phyloP scores from a whole-genome alignment of 2,888 invertebrate genomes.

The Augochlorella aurata region DNA sequence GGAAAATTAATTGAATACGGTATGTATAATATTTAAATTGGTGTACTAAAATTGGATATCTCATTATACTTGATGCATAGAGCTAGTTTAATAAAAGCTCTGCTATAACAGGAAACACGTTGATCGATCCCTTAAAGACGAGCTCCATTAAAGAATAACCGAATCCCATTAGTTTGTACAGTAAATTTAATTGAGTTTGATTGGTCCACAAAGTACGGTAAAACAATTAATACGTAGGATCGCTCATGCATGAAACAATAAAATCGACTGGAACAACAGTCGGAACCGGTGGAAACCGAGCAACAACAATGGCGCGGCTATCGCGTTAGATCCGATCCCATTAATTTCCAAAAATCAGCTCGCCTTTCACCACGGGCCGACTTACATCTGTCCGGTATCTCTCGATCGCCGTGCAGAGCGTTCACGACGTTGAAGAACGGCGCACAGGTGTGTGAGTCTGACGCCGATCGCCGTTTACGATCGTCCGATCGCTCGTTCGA shows the following conservation, averaged over 20 bases:
- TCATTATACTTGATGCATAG: too few species aligned
- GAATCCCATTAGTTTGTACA: too few species aligned
- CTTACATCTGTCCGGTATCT: neutral
- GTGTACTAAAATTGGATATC: too few species aligned
- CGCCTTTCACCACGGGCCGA: neutral
- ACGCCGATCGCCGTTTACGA: conserved; percentile 4
- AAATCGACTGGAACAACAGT: neutral
- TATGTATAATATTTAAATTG: too few species aligned
- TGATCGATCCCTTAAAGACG: too few species aligned
- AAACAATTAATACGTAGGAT: neutral
- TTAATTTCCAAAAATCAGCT: conserved; percentile 3
- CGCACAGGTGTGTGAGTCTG: conserved; percentile 23
- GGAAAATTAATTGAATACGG: too few species aligned
- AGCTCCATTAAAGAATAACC: too few species aligned
- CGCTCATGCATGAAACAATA: neutral
- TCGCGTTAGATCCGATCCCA: conserved; percentile 7
- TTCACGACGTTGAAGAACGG: conserved; percentile 26
- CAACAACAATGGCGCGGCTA: neutral
- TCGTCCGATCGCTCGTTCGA: conserved; percentile 1
- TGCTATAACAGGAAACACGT: too few species aligned
- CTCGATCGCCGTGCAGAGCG: conserved; percentile 21
- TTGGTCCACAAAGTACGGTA: neutral
- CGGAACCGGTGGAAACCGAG: neutral
- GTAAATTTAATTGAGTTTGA: too few species aligned
- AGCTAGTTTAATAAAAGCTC: too few species aligned